Percentiles rank a stretch among this genome's conserved stretches.
Conservation (phyloP, 1,140 invertebrate species). For the Nephotettix cincticeps region DNA sequence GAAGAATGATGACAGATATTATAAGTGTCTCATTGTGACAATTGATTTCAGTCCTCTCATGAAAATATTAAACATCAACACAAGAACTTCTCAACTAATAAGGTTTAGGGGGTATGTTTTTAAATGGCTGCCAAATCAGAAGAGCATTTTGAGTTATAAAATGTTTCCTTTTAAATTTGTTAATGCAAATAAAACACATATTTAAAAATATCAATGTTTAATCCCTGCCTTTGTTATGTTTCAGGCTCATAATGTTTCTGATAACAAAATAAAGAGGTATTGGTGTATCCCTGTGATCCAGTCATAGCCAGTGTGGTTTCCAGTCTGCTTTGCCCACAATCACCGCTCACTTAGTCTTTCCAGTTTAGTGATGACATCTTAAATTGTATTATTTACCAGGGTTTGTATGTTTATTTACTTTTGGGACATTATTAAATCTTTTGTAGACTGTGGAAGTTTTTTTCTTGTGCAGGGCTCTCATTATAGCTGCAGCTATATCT, state of each 20-base stretch:
- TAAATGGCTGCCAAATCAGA: neutral
- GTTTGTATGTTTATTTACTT: conserved; percentile 1
- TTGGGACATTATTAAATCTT: neutral
- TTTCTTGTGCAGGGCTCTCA: neutral
- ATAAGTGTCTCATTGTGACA: no score
- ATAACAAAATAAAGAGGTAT: conserved; percentile 54
- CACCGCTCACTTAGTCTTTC: neutral
- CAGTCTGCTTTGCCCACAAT: neutral
- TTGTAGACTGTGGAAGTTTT: neutral
- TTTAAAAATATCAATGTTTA: neutral
- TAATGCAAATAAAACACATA: neutral
- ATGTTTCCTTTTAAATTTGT: neutral
- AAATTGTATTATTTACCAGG: neutral
- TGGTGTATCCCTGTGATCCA: neutral
- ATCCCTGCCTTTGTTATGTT: conserved; percentile 42
- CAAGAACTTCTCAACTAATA: neutral
- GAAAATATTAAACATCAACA: no score
- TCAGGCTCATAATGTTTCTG: conserved; percentile 62
- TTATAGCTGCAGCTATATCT: no score
- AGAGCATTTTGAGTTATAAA: neutral
- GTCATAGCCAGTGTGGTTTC: neutral
- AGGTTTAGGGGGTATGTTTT: neutral
- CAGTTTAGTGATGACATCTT: neutral
- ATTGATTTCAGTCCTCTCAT: no score
- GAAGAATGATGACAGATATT: no score